These are phyloP conservation scores for Grantiella picta DNA, from an alignment of 2,113 vertebrate genomes.

Conservation along the genomic window DNA sequence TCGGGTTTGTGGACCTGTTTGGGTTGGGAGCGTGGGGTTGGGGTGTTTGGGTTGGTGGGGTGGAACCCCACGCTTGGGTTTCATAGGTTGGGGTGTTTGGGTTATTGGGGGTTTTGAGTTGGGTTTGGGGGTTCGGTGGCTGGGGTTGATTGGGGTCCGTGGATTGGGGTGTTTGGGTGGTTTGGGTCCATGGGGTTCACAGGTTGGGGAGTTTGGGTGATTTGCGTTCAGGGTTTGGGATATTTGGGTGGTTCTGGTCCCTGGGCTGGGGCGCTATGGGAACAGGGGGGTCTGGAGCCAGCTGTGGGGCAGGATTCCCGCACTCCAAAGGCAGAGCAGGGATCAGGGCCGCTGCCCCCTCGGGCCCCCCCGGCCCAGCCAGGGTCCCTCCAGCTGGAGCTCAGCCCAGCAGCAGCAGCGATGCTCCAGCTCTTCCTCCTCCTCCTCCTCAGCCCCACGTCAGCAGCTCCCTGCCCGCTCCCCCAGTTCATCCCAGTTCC, in stretches of 20 bases:
- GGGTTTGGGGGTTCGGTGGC: not conserved
- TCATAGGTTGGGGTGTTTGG: too few relatives aligned
- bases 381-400: not conserved
- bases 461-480: not conserved
- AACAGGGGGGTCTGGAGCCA: not conserved
- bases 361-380: too few relatives aligned
- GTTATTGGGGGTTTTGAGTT: not conserved
- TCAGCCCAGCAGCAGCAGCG: not conserved
- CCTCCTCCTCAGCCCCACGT: slow-evolving; percentile 8
- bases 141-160: not conserved
- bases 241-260: not conserved
- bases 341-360: not conserved
- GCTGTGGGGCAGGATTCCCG: not conserved
- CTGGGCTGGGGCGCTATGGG: too few relatives aligned
- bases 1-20: not conserved
- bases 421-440: not conserved
- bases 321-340: not conserved
- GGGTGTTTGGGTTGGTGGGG: not conserved
- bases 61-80: not conserved
- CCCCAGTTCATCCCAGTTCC: slow-evolving; percentile 22
- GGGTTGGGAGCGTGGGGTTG: not conserved
- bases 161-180: not conserved
- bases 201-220: not conserved
- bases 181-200: too few relatives aligned
- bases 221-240: not conserved